phyloP scores from a whole-genome alignment of 2,113 vertebrate genomes.

The Toxotes jaculatrix region DNA sequence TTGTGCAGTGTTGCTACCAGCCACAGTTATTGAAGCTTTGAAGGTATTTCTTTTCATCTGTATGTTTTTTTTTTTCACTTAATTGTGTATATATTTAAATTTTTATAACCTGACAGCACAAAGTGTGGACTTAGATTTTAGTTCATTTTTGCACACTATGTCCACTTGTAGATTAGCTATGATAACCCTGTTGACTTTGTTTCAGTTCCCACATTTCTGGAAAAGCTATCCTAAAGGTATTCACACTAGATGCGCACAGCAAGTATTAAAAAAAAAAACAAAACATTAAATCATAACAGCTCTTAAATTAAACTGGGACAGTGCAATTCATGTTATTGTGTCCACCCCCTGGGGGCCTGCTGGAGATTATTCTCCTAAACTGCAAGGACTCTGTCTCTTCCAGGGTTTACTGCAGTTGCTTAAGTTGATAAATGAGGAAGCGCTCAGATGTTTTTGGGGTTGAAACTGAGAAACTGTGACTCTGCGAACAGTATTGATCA shows the following conservation, averaged over 20 bases:
- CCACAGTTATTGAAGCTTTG: neutral
- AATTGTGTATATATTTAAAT: neutral
- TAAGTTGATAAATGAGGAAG: conserved; percentile 49
- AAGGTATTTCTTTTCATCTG: neutral
- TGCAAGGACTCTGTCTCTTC: conserved; percentile 14
- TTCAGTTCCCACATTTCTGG: neutral
- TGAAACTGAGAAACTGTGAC: conserved; percentile 47
- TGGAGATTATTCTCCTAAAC: neutral
- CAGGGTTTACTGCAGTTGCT: conserved; percentile 39
- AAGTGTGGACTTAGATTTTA: neutral
- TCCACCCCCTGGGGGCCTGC: neutral
- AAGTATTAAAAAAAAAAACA: neutral
- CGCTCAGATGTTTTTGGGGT: conserved; percentile 29
- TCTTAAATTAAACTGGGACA: neutral
- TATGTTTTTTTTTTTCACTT: neutral
- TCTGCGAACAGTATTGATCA: conserved; percentile 51
- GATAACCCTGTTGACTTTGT: neutral
- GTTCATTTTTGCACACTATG: neutral
- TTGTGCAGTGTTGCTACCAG: neutral
- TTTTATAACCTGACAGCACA: neutral
- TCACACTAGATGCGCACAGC: neutral
- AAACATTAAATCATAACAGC: neutral
- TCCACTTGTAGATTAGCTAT: neutral
- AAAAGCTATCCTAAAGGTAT: neutral
- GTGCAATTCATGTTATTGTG: conserved; percentile 3